A percentile compares a stretch with the other conserved stretches of the same genome.
Evolutionary conservation across 2,888 invertebrate genomes (phyloP).

Genomic region (Monoplex corrugatus): DNA sequence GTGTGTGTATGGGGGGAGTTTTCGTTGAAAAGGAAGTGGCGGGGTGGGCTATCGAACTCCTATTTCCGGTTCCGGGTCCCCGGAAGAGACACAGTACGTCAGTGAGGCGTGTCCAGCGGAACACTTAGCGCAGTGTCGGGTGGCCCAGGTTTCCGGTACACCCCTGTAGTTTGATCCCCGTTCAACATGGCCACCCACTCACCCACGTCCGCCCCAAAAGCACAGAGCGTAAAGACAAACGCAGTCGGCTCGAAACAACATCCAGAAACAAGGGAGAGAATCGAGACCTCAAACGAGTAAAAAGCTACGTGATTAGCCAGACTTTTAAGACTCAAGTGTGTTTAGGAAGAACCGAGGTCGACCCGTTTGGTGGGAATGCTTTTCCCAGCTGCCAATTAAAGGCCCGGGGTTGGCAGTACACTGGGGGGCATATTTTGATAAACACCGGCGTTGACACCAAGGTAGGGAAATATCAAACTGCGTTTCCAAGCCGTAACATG

Average conservation of each 20-base stretch:
- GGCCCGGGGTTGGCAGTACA: not conserved
- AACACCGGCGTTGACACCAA: constrained; percentile 33
- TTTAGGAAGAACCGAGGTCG: not conserved
- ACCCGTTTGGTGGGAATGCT: not conserved
- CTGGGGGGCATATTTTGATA: constrained; percentile 19
- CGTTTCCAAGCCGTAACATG: not conserved
- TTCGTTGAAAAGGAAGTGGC: not conserved
- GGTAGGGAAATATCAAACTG: not conserved
- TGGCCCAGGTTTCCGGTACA: not conserved
- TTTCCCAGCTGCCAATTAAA: constrained; percentile 34
- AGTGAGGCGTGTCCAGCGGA: not conserved
- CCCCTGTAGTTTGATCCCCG: not conserved
- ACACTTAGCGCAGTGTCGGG: not conserved
- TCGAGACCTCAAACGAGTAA: constrained; percentile 11
- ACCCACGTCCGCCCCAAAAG: not conserved
- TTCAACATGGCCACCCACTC: not conserved
- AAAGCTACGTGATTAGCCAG: not conserved
- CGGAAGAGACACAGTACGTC: not conserved
- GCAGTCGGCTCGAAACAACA: not conserved
- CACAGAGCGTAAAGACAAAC: not conserved
- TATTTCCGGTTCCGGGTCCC: constrained; percentile 7
- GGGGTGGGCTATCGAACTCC: not conserved
- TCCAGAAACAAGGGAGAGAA: not conserved
- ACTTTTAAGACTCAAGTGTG: too few relatives aligned
- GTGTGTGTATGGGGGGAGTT: too few relatives aligned